These are phyloP conservation scores for Hydropsyche tenuis DNA, from an alignment of 1,140 invertebrate genomes.

Conservation along the genomic window DNA sequence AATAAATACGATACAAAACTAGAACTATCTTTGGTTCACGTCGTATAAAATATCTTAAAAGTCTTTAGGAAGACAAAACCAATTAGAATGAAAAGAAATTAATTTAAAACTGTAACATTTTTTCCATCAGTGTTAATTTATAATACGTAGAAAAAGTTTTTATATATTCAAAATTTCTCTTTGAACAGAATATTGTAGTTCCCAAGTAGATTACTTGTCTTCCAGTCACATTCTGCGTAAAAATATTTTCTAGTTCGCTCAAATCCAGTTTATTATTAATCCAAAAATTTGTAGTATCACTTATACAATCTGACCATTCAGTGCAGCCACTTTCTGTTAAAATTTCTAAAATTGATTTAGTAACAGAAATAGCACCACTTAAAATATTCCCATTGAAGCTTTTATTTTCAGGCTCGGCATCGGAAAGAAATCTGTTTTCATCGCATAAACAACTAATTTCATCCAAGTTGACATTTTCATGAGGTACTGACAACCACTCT, in stretches of 20 bases:
- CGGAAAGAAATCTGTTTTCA: neutral
- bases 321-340: slow-evolving; percentile 25
- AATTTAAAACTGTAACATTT: slow-evolving; percentile 42
- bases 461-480: neutral
- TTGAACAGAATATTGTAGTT: slow-evolving; percentile 45
- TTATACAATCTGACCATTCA: slow-evolving; percentile 43
- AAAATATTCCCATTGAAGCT: slow-evolving; percentile 13
- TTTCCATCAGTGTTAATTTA: slow-evolving; percentile 46
- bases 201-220: slow-evolving; percentile 39
- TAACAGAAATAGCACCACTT: slow-evolving; percentile 21
- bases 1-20: too few relatives aligned
- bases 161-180: slow-evolving; percentile 46
- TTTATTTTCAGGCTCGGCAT: neutral
- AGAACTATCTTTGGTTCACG: neutral
- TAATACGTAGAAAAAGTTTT: slow-evolving; percentile 42
- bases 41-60: neutral
- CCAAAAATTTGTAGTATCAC: slow-evolving; percentile 60
- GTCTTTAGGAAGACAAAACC: neutral
- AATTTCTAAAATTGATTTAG: slow-evolving; percentile 36
- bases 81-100: too few relatives aligned
- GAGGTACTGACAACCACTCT: neutral
- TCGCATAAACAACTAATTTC: slow-evolving; percentile 6
- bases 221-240: slow-evolving; percentile 58
- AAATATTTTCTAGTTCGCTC: slow-evolving; percentile 57
- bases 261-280: slow-evolving; percentile 59